These are phyloP conservation scores for Apogon hyalosoma DNA, from an alignment of 2,797 vertebrate species.

Conservation along the genomic window DNA sequence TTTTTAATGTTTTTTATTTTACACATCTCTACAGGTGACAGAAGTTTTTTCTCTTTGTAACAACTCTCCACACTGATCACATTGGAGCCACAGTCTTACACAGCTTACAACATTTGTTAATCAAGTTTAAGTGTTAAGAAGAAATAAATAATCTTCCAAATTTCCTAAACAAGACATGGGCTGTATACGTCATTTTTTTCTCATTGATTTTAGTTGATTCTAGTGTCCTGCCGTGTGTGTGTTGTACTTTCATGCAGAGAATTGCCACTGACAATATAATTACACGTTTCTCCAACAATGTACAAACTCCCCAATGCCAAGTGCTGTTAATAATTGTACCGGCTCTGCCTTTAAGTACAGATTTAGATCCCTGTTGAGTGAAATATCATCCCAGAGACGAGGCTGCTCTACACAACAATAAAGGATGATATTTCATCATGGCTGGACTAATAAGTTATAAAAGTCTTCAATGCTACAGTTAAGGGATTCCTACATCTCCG, in stretches of 20 bases:
- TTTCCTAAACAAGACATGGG: slow-evolving; percentile 20
- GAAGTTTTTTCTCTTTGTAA: neutral
- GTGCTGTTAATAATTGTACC: slow-evolving; percentile 22
- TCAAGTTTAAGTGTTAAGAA: neutral
- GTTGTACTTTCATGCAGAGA: slow-evolving; percentile 47
- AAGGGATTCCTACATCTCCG: slow-evolving; percentile 36
- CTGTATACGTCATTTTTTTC: slow-evolving; percentile 12
- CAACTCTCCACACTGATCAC: slow-evolving; percentile 4
- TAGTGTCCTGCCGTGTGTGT: slow-evolving; percentile 23
- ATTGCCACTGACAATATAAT: slow-evolving; percentile 27
- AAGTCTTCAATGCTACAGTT: slow-evolving; percentile 63
- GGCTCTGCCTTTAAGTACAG: slow-evolving; percentile 19
- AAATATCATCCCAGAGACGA: slow-evolving; percentile 5
- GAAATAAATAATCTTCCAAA: neutral
- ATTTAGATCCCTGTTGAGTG: slow-evolving; percentile 25
- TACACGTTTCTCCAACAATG: slow-evolving; percentile 29
- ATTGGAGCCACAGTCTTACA: slow-evolving; percentile 14
- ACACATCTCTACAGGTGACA: neutral
- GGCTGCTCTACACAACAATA: slow-evolving; percentile 23
- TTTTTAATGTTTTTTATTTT: neutral
- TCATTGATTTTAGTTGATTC: neutral
- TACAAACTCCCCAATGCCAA: slow-evolving; percentile 21
- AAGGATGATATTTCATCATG: slow-evolving; percentile 28
- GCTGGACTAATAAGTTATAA: slow-evolving; percentile 19
- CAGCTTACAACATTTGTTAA: slow-evolving; percentile 4